A percentile compares a stretch with the other conserved stretches of the same genome.
Evolutionary conservation across 1,140 invertebrate species (phyloP).

Genomic region (Diabrotica undecimpunctata): DNA sequence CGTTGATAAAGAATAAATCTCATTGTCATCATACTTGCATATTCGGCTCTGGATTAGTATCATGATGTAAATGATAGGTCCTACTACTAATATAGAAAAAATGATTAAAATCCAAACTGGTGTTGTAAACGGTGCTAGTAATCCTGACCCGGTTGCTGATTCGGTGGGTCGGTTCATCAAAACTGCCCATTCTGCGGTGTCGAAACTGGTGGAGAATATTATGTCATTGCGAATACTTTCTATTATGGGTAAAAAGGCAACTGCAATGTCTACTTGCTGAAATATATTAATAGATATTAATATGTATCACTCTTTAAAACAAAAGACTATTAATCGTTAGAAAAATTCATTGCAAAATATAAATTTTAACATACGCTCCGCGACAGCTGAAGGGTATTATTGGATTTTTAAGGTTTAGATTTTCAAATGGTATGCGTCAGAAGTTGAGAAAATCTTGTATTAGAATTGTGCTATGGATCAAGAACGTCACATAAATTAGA

Average conservation of each 20-base stretch:
- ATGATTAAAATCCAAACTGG: slow-evolving; percentile 77
- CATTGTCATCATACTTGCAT: slow-evolving; percentile 46
- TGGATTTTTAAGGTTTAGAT: too few species aligned
- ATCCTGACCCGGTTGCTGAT: slow-evolving; percentile 76
- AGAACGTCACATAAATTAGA: too few species aligned
- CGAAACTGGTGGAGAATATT: slow-evolving; percentile 63
- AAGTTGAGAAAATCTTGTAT: too few species aligned
- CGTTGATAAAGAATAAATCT: slow-evolving; percentile 51
- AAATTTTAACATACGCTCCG: too few species aligned
- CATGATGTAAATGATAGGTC: slow-evolving; percentile 73
- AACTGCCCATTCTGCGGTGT: slow-evolving; percentile 71
- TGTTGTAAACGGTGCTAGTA: slow-evolving; percentile 73
- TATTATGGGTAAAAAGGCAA: slow-evolving; percentile 71
- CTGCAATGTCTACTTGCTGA: slow-evolving; percentile 72
- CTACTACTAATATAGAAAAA: slow-evolving; percentile 65
- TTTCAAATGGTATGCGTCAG: too few species aligned
- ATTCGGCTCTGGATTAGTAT: slow-evolving; percentile 58
- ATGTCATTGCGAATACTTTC: slow-evolving; percentile 55
- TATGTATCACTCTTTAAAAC: too few species aligned
- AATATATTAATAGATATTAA: slow-evolving; percentile 24
- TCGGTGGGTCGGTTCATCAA: slow-evolving; percentile 73
- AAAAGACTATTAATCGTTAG: too few species aligned
- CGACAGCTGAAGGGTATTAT: too few species aligned
- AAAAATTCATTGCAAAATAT: too few species aligned
- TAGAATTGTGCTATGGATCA: too few species aligned